phyloP scores from a whole-genome alignment of 2,888 invertebrate species.

The Leucophora obtusa region DNA sequence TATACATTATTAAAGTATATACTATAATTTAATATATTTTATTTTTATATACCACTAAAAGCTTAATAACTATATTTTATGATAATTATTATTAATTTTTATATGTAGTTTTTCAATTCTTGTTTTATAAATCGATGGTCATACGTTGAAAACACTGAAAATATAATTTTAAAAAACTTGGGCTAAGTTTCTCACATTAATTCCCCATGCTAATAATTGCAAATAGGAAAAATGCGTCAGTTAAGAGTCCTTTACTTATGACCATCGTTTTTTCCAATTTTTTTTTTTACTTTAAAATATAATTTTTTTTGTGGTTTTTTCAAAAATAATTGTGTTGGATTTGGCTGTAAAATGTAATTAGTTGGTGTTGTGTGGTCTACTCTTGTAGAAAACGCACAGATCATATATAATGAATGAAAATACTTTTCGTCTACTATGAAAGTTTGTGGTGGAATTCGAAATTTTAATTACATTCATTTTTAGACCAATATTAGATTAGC shows the following conservation, averaged over 20 bases:
- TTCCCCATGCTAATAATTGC: no score
- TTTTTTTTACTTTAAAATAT: neutral
- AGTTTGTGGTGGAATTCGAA: conserved; percentile 42
- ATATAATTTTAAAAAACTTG: neutral
- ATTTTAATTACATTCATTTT: conserved; percentile 54
- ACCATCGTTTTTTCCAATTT: neutral
- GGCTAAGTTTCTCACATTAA: no score
- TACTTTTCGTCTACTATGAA: conserved; percentile 1
- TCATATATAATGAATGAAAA: neutral
- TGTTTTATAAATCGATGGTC: neutral
- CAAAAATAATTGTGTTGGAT: conserved; percentile 22
- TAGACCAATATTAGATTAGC: conserved; percentile 22
- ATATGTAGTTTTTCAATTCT: neutral
- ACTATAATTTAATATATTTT: neutral
- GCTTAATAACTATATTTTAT: conserved; percentile 16
- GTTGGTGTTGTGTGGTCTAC: conserved; percentile 37
- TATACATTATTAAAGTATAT: conserved; percentile 23
- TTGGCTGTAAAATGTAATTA: conserved; percentile 42
- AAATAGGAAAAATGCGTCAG: no score
- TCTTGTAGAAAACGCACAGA: conserved; percentile 30
- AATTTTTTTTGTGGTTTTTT: neutral
- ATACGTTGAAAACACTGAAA: neutral
- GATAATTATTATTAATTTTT: conserved; percentile 22
- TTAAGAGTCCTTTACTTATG: no score
- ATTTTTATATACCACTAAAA: conserved; percentile 15